Percentiles rank a stretch among this genome's conserved stretches.
These are phyloP conservation scores for Venturia canescens DNA, from an alignment of 1,140 invertebrate species.

Conservation along the genomic window DNA sequence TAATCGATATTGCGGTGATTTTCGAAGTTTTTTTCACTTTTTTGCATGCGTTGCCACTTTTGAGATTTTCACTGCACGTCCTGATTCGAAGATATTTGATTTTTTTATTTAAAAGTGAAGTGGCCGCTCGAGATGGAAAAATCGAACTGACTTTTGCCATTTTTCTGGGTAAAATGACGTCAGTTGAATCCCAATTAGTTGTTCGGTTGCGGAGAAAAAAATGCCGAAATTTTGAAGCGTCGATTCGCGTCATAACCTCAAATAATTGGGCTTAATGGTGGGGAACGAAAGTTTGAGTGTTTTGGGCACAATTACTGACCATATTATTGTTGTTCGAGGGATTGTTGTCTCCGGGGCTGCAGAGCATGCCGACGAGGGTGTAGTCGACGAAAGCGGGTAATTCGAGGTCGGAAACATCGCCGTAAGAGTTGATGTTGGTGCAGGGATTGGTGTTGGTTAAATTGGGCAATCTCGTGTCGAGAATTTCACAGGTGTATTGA, in stretches of 20 bases:
- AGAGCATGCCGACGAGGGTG: constrained; percentile 74
- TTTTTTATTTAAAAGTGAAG: no score
- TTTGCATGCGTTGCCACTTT: no score
- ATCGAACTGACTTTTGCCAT: no score
- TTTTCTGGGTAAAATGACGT: no score
- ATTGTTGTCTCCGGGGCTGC: constrained; percentile 68
- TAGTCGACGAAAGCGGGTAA: constrained; percentile 73
- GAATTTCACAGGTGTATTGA: constrained; percentile 72
- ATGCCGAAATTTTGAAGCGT: no score
- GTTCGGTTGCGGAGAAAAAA: no score
- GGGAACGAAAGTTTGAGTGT: constrained; percentile 68
- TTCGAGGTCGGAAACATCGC: constrained; percentile 67
- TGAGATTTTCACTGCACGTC: no score
- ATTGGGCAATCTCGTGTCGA: constrained; percentile 69
- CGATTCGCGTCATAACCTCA: not conserved
- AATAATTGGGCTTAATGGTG: constrained; percentile 65
- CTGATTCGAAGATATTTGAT: no score
- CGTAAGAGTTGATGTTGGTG: constrained; percentile 55
- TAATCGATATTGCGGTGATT: no score
- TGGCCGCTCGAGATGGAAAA: no score
- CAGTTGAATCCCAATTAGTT: no score
- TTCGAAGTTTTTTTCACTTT: no score
- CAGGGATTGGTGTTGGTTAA: constrained; percentile 51
- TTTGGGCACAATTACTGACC: constrained; percentile 56
- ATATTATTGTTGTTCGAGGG: constrained; percentile 48